Conservation (phyloP, 2,113 vertebrate genomes). For the Tragelaphus scriptus region DNA sequence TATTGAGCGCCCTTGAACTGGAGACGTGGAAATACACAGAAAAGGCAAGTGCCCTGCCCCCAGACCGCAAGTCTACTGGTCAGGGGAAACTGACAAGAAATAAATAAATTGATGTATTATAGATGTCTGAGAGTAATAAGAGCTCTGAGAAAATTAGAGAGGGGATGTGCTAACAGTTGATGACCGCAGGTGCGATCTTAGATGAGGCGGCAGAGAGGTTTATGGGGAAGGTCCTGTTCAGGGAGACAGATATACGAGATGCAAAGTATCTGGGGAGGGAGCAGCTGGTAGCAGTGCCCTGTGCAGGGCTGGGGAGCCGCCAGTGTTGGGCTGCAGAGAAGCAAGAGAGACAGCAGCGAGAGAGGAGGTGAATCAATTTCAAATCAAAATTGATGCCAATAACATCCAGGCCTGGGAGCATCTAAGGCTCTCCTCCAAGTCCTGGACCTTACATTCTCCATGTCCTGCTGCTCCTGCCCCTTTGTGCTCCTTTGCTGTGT, state of each 20-base stretch:
- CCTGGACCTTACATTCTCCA: not conserved
- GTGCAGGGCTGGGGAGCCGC: not conserved
- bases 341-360: rapidly evolving
- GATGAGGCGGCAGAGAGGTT: too few relatives aligned
- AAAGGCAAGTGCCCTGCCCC: not conserved
- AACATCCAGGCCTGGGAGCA: not conserved
- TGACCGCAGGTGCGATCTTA: not conserved
- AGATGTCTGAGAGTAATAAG: not conserved
- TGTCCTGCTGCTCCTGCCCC: not conserved
- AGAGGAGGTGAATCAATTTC: not conserved
- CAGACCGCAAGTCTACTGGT: not conserved
- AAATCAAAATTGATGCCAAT: not conserved
- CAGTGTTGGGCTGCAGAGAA: not conserved
- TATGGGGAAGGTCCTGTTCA: not conserved
- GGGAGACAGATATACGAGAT: not conserved
- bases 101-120: not conserved
- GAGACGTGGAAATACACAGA: not conserved
- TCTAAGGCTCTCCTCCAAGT: not conserved
- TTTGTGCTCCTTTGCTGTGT: not conserved
- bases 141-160: not conserved
- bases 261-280: not conserved
- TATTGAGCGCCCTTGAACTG: not conserved
- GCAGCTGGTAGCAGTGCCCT: not conserved
- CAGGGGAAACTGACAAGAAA: not conserved
- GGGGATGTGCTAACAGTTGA: not conserved